A percentile compares a stretch with the other conserved stretches of the same genome.
Conservation (phyloP, 2,113 vertebrate species). For the Syngnathus floridae region DNA sequence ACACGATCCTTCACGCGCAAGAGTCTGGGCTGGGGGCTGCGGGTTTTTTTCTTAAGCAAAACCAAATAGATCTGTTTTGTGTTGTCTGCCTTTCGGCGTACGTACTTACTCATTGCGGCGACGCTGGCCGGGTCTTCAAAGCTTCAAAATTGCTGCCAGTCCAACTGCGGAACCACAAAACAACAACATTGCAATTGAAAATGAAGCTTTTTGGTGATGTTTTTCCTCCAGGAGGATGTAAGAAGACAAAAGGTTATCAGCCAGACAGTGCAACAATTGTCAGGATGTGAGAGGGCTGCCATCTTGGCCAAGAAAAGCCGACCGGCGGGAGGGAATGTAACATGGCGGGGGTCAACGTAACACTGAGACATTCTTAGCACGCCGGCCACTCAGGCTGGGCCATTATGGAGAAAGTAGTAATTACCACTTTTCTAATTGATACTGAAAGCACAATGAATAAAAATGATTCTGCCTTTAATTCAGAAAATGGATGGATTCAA, state of each 20-base stretch:
- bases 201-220: not conserved
- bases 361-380: not conserved
- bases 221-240: constrained; percentile 5
- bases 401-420: too few species aligned
- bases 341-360: not conserved
- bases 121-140: constrained; percentile 32
- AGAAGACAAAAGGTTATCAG: constrained; percentile 21
- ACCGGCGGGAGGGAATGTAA: not conserved
- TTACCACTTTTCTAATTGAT: too few species aligned
- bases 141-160: constrained; percentile 46
- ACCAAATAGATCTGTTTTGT: constrained; percentile 21
- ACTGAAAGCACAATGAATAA: too few species aligned
- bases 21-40: constrained; percentile 25
- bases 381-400: too few species aligned
- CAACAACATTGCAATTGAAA: not conserved
- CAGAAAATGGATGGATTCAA: too few species aligned
- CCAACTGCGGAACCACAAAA: constrained; percentile 28
- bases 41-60: constrained; percentile 17
- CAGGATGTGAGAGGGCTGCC: constrained; percentile 1
- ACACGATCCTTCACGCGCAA: constrained; percentile 39
- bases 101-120: constrained; percentile 72
- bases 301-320: not conserved
- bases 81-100: constrained; percentile 25
- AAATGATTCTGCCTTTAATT: too few species aligned
- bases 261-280: constrained; percentile 9